Evolutionary conservation across 1,140 invertebrate genomes (phyloP).

Genomic region (Philotrypesis tridentata): DNA sequence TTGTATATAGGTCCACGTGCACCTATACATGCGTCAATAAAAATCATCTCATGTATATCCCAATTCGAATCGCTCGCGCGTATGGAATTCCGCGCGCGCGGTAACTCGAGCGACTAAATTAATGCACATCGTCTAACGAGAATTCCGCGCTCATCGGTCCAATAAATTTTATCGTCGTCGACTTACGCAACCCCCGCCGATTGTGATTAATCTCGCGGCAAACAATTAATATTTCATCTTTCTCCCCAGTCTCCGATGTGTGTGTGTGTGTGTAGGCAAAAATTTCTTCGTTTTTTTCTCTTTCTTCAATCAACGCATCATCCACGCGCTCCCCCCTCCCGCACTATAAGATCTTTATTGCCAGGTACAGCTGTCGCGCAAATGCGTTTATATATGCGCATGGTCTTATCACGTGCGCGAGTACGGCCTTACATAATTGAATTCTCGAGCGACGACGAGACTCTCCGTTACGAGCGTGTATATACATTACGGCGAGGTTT

Average conservation of each 20-base stretch:
- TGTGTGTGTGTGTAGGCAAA: too few species aligned
- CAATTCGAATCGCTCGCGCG: too few species aligned
- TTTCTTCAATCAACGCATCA: not conserved
- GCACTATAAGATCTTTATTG: not conserved
- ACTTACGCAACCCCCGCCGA: not conserved
- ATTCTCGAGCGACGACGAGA: constrained; percentile 11
- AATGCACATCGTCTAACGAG: not conserved
- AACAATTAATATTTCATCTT: not conserved
- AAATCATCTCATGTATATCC: too few species aligned
- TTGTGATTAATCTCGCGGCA: not conserved
- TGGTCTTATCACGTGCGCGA: constrained; percentile 42
- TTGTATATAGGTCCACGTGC: too few species aligned
- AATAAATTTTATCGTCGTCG: not conserved
- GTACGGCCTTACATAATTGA: constrained; percentile 41
- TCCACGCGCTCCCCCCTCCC: not conserved
- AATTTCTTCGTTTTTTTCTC: too few species aligned
- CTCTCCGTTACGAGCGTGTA: not conserved
- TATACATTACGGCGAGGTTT: not conserved
- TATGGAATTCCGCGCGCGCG: too few species aligned
- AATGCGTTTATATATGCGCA: not conserved
- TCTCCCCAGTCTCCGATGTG: not conserved
- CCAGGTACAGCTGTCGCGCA: not conserved
- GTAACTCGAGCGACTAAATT: not conserved
- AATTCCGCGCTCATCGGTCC: not conserved
- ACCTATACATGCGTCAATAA: too few species aligned